Evolutionary conservation across 2,888 invertebrate genomes (phyloP).

Genomic region (Monoplex corrugatus): DNA sequence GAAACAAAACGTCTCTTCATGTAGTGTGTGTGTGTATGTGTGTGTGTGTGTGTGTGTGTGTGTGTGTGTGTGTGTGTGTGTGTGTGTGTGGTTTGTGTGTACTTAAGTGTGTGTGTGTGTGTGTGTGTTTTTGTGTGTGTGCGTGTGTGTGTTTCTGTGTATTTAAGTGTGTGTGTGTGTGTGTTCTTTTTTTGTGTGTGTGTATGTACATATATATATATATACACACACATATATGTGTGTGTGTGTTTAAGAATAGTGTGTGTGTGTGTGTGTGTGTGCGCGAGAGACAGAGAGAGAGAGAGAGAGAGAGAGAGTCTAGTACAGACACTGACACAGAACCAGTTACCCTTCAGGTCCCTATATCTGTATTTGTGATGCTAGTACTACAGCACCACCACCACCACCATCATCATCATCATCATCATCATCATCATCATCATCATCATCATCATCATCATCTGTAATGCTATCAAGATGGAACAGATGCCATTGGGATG

Average conservation of each 20-base stretch:
- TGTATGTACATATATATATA: neutral
- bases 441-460: slow-evolving; percentile 26
- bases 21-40: neutral
- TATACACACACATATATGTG: neutral
- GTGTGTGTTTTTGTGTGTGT: too few species aligned
- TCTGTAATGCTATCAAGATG: neutral
- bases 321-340: too few species aligned
- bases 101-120: neutral
- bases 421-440: slow-evolving; percentile 43
- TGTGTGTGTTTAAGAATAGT: neutral
- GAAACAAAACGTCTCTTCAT: too few species aligned
- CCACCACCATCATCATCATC: slow-evolving; percentile 37
- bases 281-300: neutral
- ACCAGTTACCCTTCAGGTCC: neutral
- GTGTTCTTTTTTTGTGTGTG: neutral
- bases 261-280: neutral
- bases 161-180: neutral
- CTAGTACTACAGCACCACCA: slow-evolving; percentile 18
- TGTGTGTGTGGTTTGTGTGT: neutral
- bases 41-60: too few species aligned
- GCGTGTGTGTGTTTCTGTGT: neutral
- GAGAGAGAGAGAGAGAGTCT: slow-evolving; percentile 17
- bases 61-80: too few species aligned
- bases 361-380: neutral
- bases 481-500: neutral